A percentile compares a stretch with the other conserved stretches of the same genome.
These are phyloP conservation scores for Ophion ellenae DNA, from an alignment of 2,888 invertebrate species.

Conservation along the genomic window DNA sequence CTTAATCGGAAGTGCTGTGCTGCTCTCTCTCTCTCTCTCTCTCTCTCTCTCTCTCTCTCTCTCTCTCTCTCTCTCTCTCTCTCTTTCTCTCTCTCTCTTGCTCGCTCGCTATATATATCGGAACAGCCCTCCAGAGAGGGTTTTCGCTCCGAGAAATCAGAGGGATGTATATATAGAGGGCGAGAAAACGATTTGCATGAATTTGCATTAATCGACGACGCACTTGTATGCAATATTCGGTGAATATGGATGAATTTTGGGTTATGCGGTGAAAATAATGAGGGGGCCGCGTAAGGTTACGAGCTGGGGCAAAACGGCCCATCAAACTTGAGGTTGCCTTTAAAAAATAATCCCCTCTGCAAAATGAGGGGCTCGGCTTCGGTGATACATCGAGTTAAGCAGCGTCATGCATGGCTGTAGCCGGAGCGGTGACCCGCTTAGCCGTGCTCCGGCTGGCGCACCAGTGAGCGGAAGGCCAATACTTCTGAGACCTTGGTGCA, in stretches of 20 bases:
- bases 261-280: slow-evolving; percentile 40
- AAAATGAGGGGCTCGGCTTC: no score
- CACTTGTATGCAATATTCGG: slow-evolving; percentile 49
- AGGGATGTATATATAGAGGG: slow-evolving; percentile 27
- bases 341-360: not conserved
- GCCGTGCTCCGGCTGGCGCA: no score
- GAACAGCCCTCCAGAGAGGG: slow-evolving; percentile 16
- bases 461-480: no score
- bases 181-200: slow-evolving; percentile 61
- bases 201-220: slow-evolving; percentile 56
- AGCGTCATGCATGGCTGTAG: no score
- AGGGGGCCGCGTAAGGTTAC: not conserved
- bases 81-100: no score
- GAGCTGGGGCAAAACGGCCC: not conserved
- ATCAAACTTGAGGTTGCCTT: not conserved
- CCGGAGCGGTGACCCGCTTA: no score
- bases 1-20: slow-evolving; percentile 5
- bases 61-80: slow-evolving; percentile 22
- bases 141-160: slow-evolving; percentile 49
- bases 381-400: no score
- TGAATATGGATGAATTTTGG: slow-evolving; percentile 51
- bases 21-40: not conserved
- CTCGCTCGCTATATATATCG: slow-evolving; percentile 8
- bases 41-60: slow-evolving; percentile 3
- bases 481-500: no score